Base-by-base conservation (phyloP, 2,888 invertebrate genomes). In the Patella pellucida region DNA sequence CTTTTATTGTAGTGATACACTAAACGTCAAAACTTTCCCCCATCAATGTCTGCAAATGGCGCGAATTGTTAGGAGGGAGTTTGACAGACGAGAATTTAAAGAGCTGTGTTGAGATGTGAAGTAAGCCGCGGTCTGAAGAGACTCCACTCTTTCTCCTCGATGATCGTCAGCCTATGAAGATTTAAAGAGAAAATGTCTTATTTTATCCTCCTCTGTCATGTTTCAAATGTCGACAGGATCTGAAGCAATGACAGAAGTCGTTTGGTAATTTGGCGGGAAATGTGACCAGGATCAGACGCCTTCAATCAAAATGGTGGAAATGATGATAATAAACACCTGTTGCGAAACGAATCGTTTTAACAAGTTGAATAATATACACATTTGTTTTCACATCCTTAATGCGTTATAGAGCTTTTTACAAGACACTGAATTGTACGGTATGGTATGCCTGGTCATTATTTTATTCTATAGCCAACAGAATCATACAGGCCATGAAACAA, bases 181-280 rank as follows among this genome's bases (percentile, higher is more conserved):
- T 62, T 62, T 62, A 62, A 62, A 62, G 62, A 62, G 62, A 62
- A 23, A 23, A 23, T 23, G 62, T 11, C 62, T 62, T 23, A 62
- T 62, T 23, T 62, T 62, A 62, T 62, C 9, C 62, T 62, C 62
- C 19, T 62, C 23, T 62, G 9, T 62, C 62, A 62, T 23, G 23
- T 62, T 62, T 62, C 62, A 62, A 62, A 62, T 62, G 23, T 23
- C 23, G 62, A 23, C 19, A 23, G 62, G 62, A 62, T 62, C 62
- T 62, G 62, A 62, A 19, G 62, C 14, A 23, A 23, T 62, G 62
- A 62, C 62, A 62, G 62, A 62, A 62, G 62, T 62, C 62, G 62
- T 62, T 62, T 62, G 19, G 62, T 62, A 62, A 62, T 62, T 62
- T 62, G 62, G 62, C 62, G 62, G 62, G 62, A 23, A 62, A 62